Percentiles rank a stretch among this genome's conserved stretches.
Conservation (phyloP, 1,140 invertebrate genomes). For the Cataglyphis hispanica region DNA sequence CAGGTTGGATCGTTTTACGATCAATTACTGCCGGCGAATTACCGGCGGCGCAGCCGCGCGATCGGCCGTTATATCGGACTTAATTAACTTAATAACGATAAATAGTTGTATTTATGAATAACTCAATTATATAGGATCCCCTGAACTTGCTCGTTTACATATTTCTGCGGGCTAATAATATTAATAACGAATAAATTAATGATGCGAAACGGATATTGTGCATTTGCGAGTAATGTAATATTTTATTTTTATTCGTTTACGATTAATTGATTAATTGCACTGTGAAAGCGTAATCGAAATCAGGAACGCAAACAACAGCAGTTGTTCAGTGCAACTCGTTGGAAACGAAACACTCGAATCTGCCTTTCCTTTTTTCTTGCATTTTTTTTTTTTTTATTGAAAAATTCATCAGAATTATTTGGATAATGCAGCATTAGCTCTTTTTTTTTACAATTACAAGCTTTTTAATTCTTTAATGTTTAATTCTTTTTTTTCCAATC, state of each 20-base stretch:
- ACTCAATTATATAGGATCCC: constrained; percentile 39
- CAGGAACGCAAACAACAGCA: background rate
- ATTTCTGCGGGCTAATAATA: constrained; percentile 60
- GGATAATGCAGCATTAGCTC: no score
- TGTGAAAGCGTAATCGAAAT: constrained; percentile 35
- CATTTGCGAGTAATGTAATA: constrained; percentile 11
- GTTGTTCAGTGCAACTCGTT: background rate
- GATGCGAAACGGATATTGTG: constrained; percentile 43
- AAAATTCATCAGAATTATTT: background rate
- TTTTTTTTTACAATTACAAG: background rate
- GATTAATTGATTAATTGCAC: constrained; percentile 48
- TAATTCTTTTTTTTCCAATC: no score
- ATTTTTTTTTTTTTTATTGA: background rate
- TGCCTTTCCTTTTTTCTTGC: background rate
- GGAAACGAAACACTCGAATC: background rate
- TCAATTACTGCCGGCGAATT: constrained; percentile 61
- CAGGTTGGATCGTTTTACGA: constrained; percentile 52
- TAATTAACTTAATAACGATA: constrained; percentile 62
- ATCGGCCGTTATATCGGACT: constrained; percentile 21
- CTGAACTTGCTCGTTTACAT: constrained; percentile 45
- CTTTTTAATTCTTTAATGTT: no score
- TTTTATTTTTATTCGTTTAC: constrained; percentile 50
- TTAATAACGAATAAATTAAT: constrained; percentile 59
- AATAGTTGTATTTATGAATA: constrained; percentile 61
- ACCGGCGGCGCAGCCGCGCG: background rate